Conservation (phyloP, 1,140 invertebrate species). For the Macrobrachium nipponense region DNA sequence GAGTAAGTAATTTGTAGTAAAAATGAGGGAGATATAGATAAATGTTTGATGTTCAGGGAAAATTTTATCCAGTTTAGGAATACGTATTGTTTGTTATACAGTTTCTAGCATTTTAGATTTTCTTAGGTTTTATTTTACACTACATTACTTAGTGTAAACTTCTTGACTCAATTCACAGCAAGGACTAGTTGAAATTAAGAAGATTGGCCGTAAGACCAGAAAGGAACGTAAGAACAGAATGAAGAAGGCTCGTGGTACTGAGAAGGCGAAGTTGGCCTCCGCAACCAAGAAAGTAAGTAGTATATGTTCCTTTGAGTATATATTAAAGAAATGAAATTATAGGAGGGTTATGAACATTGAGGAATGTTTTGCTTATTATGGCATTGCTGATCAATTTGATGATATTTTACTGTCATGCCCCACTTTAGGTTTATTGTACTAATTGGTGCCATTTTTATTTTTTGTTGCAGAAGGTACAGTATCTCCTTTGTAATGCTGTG, state of each 20-base stretch:
- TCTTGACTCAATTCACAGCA: constrained; percentile 73
- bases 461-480: constrained; percentile 41
- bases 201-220: constrained; percentile 95
- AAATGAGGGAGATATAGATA: background rate
- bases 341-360: no score
- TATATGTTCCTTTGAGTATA: background rate
- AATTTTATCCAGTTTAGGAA: background rate
- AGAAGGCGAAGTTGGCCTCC: constrained; percentile 95
- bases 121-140: background rate
- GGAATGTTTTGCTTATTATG: background rate
- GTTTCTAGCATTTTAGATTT: background rate
- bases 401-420: background rate
- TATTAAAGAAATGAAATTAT: background rate
- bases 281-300: constrained; percentile 83
- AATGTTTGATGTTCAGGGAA: background rate
- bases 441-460: constrained; percentile 1
- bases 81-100: background rate
- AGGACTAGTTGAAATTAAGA: constrained; percentile 90
- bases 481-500: no score
- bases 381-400: background rate
- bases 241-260: constrained; percentile 99
- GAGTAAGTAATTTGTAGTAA: constrained; percentile 63
- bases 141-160: background rate
- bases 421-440: background rate
- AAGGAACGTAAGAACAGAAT: constrained; percentile 99